A percentile compares a stretch with the other conserved stretches of the same genome.
These are phyloP conservation scores for Myocastor coypus DNA, from an alignment of 2,113 vertebrate genomes.

Conservation along the genomic window DNA sequence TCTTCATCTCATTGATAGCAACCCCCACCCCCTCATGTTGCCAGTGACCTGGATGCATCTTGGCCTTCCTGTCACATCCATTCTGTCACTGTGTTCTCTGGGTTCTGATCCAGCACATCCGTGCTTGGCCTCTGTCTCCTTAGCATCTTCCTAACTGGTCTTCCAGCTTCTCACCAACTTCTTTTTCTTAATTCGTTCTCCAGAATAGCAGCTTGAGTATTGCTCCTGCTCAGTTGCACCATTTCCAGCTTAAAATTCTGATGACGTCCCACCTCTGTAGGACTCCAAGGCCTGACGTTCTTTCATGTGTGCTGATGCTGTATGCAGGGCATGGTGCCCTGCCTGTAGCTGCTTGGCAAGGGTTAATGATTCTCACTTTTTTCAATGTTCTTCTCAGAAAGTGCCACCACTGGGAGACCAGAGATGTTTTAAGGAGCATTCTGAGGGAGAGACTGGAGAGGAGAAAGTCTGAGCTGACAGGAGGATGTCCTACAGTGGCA, in stretches of 20 bases:
- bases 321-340: background rate
- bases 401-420: background rate
- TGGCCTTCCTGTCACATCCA: background rate
- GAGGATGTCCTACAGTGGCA: background rate
- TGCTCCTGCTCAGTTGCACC: background rate
- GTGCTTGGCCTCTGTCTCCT: background rate
- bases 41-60: background rate
- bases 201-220: background rate
- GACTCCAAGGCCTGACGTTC: background rate
- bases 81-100: background rate
- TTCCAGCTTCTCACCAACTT: background rate
- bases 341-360: background rate
- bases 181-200: background rate
- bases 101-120: background rate
- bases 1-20: background rate
- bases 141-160: background rate
- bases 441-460: background rate
- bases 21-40: background rate
- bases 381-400: background rate
- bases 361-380: background rate
- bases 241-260: constrained; percentile 16
- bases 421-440: constrained; percentile 36
- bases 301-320: background rate
- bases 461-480: background rate
- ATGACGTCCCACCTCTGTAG: background rate